phyloP scores from a whole-genome alignment of 2,797 vertebrate genomes.

The Poliocrania exsul region DNA sequence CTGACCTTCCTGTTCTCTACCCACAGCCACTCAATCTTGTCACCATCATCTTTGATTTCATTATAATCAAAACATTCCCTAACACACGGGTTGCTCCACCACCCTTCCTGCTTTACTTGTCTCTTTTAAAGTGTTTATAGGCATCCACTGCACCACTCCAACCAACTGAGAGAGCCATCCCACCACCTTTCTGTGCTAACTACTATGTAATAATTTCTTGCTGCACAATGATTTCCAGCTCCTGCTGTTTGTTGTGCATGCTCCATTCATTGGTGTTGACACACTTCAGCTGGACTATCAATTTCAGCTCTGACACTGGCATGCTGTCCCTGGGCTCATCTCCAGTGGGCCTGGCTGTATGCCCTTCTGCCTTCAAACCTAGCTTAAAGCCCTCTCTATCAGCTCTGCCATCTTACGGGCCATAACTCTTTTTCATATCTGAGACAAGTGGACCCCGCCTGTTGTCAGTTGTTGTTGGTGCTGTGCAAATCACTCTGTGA shows the following conservation, averaged over 20 bases:
- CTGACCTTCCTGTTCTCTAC: not conserved
- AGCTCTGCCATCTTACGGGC: no score
- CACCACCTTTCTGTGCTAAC: not conserved
- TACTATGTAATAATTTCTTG: not conserved
- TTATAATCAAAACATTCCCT: not conserved
- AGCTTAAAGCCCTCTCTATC: not conserved
- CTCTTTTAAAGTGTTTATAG: not conserved
- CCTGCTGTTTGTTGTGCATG: not conserved
- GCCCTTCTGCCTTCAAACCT: fast-evolving
- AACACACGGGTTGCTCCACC: not conserved
- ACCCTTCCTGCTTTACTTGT: fast-evolving
- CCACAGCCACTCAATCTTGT: not conserved
- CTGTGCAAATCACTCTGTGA: not conserved
- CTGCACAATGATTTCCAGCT: not conserved
- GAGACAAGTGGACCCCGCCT: not conserved
- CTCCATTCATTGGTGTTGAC: not conserved
- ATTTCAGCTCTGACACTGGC: not conserved
- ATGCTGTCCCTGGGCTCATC: no score
- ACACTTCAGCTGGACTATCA: not conserved
- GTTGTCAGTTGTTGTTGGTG: not conserved
- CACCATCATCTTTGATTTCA: not conserved
- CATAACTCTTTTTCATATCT: not conserved
- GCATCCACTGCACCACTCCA: fast-evolving
- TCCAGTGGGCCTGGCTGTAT: not conserved
- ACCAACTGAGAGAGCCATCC: not conserved